phyloP scores from a whole-genome alignment of 2,797 vertebrate genomes.

The Melanotaenia parkinsoni region DNA sequence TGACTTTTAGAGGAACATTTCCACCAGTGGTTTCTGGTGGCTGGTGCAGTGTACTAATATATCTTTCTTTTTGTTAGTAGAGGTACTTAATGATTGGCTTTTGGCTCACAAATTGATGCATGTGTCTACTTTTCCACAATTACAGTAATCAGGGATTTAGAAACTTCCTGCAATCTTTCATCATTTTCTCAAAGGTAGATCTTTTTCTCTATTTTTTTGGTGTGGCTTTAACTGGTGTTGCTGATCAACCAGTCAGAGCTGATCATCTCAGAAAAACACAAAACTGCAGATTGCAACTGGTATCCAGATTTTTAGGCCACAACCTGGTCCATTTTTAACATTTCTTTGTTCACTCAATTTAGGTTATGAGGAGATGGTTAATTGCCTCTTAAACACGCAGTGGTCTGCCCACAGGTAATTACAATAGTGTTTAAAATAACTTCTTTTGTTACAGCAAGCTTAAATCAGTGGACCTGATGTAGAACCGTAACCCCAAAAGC shows the following conservation, averaged over 20 bases:
- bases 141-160: slow-evolving; percentile 4
- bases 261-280: not conserved
- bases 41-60: slow-evolving; percentile 13
- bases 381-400: slow-evolving; percentile 9
- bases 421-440: not conserved
- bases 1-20: slow-evolving; percentile 30
- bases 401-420: not conserved
- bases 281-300: slow-evolving; percentile 1
- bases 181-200: not conserved
- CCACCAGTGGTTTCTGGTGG: slow-evolving; percentile 8
- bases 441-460: not conserved
- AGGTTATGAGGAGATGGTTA: slow-evolving; percentile 25
- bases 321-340: slow-evolving; percentile 2
- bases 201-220: not conserved
- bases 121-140: slow-evolving; percentile 19
- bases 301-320: not conserved
- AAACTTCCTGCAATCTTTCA: not conserved
- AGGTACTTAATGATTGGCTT: slow-evolving; percentile 2
- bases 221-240: not conserved
- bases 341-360: slow-evolving; percentile 25
- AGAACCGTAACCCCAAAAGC: not conserved
- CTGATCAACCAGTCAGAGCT: not conserved
- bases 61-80: slow-evolving; percentile 14
- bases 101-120: not conserved
- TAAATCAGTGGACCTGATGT: not conserved